Base-by-base conservation (phyloP, 2,888 invertebrate genomes). In the Aproaerema taeniolella region DNA sequence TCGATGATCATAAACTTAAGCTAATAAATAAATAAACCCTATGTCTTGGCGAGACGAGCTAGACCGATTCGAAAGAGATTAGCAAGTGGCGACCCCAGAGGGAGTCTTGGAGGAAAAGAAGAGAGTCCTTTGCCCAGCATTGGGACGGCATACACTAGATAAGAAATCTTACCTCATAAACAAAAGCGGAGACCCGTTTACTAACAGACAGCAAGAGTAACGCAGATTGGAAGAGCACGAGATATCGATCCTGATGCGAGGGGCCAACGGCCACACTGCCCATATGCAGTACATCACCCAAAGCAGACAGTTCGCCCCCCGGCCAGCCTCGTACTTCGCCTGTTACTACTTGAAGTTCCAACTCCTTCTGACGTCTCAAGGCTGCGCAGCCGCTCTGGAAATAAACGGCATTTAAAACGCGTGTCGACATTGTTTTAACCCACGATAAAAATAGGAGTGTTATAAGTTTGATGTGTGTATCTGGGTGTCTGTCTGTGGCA, bases 281-380 rank as follows among this genome's bases (percentile, higher is more conserved):
- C 92, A 98, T 95, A 64, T 95, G 94, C 50, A 96, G 83, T 11
- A 98, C 95, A 49, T 97, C 96, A 1, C 97, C 97, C 7, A 95
- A 85, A 0, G 85, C 68, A 0, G 83, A 67, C 8, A 86, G 57
- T 39, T 85, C 87, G 1, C 85, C 86, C 4, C 98, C 97, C 62
- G 98, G 97, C 97, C 97, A 98, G 6, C 95, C 96, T 39, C 95
- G 90, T n/a, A 99, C 95, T 32, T 95, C 95, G 1, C 97, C 96
- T 0, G 95, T 95, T 50, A 99, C 88, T 41, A 99, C 95, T 83
- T 99, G 99, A 43, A 98, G 85, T 61, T 99, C 99, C 53, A 98
- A 87, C 81, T 99, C 98, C 74, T 97, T 98, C 68, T 98, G 97
- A 10, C 97, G 91, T 28, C 99, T 89, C 26, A 95, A 91, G 15